Evolutionary conservation across 2,888 invertebrate genomes (phyloP).

Genomic region (Cataglyphis rosenhaueri): DNA sequence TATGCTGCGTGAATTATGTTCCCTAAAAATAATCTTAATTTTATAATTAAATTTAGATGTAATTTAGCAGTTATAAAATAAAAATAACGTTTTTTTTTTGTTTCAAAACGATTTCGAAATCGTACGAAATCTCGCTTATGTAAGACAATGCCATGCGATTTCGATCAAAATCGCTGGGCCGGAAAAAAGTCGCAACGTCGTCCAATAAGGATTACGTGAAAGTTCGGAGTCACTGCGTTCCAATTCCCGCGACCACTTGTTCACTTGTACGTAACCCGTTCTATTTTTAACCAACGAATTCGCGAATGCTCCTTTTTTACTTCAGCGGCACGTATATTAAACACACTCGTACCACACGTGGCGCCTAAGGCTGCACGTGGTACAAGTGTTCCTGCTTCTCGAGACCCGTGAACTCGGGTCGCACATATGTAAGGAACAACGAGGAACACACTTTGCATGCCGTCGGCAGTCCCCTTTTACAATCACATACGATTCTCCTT

Average conservation of each 20-base stretch:
- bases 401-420: slow-evolving; percentile 42
- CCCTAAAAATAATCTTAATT: not conserved
- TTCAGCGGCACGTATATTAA: slow-evolving; percentile 27
- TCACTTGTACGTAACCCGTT: slow-evolving; percentile 47
- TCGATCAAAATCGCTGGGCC: slow-evolving; percentile 22
- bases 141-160: not conserved
- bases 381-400: slow-evolving; percentile 58
- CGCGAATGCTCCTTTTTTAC: slow-evolving; percentile 44
- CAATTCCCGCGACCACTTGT: slow-evolving; percentile 70
- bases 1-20: not conserved
- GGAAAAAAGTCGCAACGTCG: slow-evolving; percentile 19
- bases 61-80: not conserved
- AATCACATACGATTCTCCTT: not conserved
- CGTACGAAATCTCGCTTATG: slow-evolving; percentile 9
- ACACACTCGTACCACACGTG: slow-evolving; percentile 70
- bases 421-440: slow-evolving; percentile 44
- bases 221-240: slow-evolving; percentile 33
- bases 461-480: slow-evolving; percentile 8
- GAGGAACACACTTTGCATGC: slow-evolving; percentile 23
- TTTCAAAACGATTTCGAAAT: not conserved
- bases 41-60: not conserved
- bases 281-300: slow-evolving; percentile 68
- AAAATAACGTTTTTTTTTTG: not conserved
- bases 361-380: slow-evolving; percentile 66
- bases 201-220: not conserved